phyloP scores from a whole-genome alignment of 1,140 invertebrate species.

The Leptinotarsa undecemlineata region DNA sequence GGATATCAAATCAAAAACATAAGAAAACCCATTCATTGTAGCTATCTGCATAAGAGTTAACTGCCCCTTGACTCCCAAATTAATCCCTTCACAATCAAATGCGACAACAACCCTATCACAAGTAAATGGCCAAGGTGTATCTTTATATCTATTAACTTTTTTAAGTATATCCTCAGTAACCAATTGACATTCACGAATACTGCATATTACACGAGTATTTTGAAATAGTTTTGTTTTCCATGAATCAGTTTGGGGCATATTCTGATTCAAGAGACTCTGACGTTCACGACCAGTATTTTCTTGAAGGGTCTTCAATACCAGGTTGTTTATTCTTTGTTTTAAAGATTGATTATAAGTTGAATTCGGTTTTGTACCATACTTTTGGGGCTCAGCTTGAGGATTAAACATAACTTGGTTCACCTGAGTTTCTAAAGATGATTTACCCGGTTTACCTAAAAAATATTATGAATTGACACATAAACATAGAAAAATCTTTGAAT shows the following conservation, averaged over 20 bases:
- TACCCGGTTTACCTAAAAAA: slow-evolving; percentile 17
- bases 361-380: slow-evolving; percentile 21
- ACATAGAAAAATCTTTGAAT: no score
- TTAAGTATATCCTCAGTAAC: slow-evolving; percentile 77
- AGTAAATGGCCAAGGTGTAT: slow-evolving; percentile 46
- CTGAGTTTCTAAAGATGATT: slow-evolving; percentile 38
- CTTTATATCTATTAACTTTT: slow-evolving; percentile 29
- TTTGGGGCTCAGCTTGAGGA: neutral
- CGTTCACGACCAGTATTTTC: slow-evolving; percentile 87
- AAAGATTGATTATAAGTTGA: slow-evolving; percentile 67
- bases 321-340: slow-evolving; percentile 84
- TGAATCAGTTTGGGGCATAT: slow-evolving; percentile 65
- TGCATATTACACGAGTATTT: slow-evolving; percentile 75
- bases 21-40: slow-evolving; percentile 75
- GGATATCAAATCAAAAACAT: slow-evolving; percentile 88
- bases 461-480: no score
- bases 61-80: slow-evolving; percentile 81
- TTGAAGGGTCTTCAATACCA: slow-evolving; percentile 85
- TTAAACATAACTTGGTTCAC: slow-evolving; percentile 31
- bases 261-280: slow-evolving; percentile 59
- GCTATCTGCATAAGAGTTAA: slow-evolving; percentile 87
- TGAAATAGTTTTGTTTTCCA: slow-evolving; percentile 82
- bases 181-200: slow-evolving; percentile 73
- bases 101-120: slow-evolving; percentile 68
- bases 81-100: slow-evolving; percentile 90